Base-by-base conservation (phyloP, 1,140 invertebrate genomes). In the Nautilus pompilius region DNA sequence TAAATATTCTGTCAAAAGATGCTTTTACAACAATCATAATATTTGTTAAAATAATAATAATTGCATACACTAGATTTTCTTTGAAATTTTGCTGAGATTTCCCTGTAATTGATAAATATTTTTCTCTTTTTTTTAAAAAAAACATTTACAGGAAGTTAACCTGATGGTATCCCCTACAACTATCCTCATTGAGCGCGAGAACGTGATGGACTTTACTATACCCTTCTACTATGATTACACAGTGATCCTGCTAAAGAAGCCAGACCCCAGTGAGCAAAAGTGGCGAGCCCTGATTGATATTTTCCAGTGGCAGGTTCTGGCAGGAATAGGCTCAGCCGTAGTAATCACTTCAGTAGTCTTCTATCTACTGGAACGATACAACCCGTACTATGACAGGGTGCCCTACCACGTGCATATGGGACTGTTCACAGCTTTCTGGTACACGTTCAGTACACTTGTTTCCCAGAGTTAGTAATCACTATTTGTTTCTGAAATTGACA, bases 191-290 rank as follows among this genome's bases (percentile, higher is more conserved):
- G 49, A 62, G 10, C 58, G 76, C 17, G 70, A 69, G 61, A 29
- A 58, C 28, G 71, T 75, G 0, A 71, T 78, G 69, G 76, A 78
- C 56, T 76, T 76, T 58, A 68, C 66, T 34, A 68, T 67, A 29
- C 71, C 72, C 4, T 78, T 71, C 62, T 76, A 65, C 60, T 63
- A 62, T 26, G 76, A 74, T 10, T 49, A 65, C 20, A 65, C 62
- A 1, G 64, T 66, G 0, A 70, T 75, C 15, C 28, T 78, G 5
- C 54, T 72, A n/a, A 76, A 70, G 26, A 69, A 69, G 49, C 71
- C 70, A 5, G 70, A 78, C 34, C 72, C 70, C 0, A 70, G 65
- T 26, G 55, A 66, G 10, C 66, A 46, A 17, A 75, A 76, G 60
- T 78, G 76, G 76, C 45, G 56, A 17, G 69, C 68, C 2, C 54